phyloP scores from a whole-genome alignment of 2,797 vertebrate genomes.

The Merluccius polli region DNA sequence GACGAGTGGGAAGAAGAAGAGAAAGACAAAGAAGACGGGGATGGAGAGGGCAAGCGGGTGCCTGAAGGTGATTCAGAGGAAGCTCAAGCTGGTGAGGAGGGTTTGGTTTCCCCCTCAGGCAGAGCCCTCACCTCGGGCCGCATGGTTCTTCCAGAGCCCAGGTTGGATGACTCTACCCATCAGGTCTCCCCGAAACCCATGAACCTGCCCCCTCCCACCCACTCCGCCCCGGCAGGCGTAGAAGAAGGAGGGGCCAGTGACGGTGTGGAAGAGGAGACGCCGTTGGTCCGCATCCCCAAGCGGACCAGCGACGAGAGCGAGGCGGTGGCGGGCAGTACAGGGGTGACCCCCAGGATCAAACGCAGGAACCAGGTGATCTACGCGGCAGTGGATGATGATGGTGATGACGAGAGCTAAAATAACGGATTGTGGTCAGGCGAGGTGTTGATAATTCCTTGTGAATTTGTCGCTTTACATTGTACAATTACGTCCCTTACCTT shows the following conservation, averaged over 20 bases:
- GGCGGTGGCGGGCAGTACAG: constrained; percentile 50
- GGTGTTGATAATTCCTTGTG: not conserved
- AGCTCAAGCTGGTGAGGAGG: constrained; percentile 11
- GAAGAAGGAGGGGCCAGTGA: not conserved
- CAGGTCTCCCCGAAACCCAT: constrained; percentile 19
- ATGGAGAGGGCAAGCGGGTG: constrained; percentile 21
- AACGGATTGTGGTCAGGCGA: not conserved
- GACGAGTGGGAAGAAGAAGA: constrained; percentile 81
- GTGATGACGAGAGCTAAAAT: constrained; percentile 61
- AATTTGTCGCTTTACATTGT: not conserved
- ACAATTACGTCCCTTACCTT: constrained; percentile 11
- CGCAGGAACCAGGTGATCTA: constrained; percentile 95
- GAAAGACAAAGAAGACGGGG: not conserved
- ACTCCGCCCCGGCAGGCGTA: constrained; percentile 46
- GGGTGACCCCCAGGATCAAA: constrained; percentile 81
- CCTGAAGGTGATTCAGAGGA: constrained; percentile 36
- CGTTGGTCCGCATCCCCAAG: constrained; percentile 70
- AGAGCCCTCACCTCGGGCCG: constrained; percentile 53
- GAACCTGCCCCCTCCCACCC: constrained; percentile 56
- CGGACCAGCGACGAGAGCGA: constrained; percentile 76
- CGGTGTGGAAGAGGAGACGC: constrained; percentile 16
- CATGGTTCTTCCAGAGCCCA: constrained; percentile 71
- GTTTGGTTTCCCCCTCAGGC: constrained; percentile 22
- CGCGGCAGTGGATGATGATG: constrained; percentile 75
- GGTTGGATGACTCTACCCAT: constrained; percentile 28